Evolutionary conservation across 2,113 vertebrate species (phyloP).

Genomic region (Zosterops hypoxanthus): DNA sequence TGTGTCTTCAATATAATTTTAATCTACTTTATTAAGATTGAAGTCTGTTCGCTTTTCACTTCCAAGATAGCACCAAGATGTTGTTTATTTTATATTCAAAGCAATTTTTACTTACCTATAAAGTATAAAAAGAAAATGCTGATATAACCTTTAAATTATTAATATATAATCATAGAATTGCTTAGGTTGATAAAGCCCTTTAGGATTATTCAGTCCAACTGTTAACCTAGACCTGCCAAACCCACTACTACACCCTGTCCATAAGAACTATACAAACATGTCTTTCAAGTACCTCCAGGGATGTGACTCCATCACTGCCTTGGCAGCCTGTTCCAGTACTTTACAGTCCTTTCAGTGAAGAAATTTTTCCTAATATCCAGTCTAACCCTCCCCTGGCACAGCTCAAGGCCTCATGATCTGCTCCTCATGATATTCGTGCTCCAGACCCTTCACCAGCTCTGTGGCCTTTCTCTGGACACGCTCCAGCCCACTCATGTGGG

Average conservation of each 20-base stretch:
- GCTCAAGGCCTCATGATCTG: background rate
- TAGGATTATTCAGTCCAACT: background rate
- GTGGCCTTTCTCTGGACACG: background rate
- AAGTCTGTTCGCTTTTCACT: background rate
- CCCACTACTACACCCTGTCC: background rate
- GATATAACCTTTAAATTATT: background rate
- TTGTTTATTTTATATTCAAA: background rate
- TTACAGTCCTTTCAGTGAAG: background rate
- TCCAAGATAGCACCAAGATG: background rate
- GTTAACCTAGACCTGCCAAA: background rate
- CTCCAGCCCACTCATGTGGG: background rate
- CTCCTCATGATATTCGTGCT: rapidly evolving
- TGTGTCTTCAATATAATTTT: background rate
- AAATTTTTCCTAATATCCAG: background rate
- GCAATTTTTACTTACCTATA: background rate
- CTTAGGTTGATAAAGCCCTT: background rate
- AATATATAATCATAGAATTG: background rate
- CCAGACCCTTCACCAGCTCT: background rate
- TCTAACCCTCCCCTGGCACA: background rate
- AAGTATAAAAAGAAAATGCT: background rate
- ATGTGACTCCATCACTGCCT: background rate
- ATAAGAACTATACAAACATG: background rate
- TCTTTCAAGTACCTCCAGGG: background rate
- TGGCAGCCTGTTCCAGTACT: background rate
- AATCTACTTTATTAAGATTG: background rate